These are phyloP conservation scores for Limnephilus rhombicus DNA, from an alignment of 2,888 invertebrate species.

Conservation along the genomic window DNA sequence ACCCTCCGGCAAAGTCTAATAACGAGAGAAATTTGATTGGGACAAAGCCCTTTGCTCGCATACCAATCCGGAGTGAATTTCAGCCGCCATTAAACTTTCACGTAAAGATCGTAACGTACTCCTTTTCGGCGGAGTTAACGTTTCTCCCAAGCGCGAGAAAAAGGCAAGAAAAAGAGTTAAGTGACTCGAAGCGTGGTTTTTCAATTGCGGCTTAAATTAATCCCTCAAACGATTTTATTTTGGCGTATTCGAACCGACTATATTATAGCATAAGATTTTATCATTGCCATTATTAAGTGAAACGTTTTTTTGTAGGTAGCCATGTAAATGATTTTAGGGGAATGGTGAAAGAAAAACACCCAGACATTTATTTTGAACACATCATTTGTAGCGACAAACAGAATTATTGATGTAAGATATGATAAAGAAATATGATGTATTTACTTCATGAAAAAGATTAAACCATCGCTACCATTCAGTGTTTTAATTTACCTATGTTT, in stretches of 20 bases:
- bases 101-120: constrained; percentile 51
- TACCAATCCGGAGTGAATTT: constrained; percentile 32
- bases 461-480: too few relatives aligned
- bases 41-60: constrained; percentile 23
- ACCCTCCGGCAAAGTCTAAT: constrained; percentile 22
- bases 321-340: neutral
- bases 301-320: neutral
- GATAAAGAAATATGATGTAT: too few relatives aligned
- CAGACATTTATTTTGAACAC: neutral
- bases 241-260: neutral
- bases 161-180: constrained; percentile 50
- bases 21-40: constrained; percentile 44
- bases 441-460: too few relatives aligned
- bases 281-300: neutral
- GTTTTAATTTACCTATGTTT: too few relatives aligned
- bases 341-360: neutral
- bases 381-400: neutral
- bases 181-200: constrained; percentile 55
- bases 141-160: constrained; percentile 44
- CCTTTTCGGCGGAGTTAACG: constrained; percentile 44
- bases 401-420: neutral
- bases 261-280: neutral
- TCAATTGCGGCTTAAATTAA: constrained; percentile 25
- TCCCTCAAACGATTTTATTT: neutral
- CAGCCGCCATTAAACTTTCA: constrained; percentile 48